Evolutionary conservation across 1,140 invertebrate species (phyloP), one percentile per base, ranked within the genome.

Genomic region (Cydia pomonella): DNA sequence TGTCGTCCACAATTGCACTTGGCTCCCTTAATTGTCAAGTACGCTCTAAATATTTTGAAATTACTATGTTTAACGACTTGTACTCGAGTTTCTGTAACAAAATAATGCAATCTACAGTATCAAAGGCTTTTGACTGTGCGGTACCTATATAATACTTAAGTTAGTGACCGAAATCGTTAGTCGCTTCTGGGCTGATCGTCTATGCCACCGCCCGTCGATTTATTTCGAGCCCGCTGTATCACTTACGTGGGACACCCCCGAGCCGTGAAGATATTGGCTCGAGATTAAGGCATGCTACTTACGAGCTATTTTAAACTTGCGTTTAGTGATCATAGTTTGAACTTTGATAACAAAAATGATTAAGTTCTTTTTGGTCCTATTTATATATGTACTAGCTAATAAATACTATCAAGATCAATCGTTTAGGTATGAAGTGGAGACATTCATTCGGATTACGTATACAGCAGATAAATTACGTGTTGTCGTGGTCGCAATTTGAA

Each of bases 181-280:
- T 69, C 29, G 29, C 33, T 69, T 38, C 64, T 38, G 10, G 7
- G 6, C n/a, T 18, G 9, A 2, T 29, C 3, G 10, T 66, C 63
- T 66, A 66, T 66, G 63, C n/a, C 7, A 16, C 29, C 7, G 66
- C 77, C 74, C 76, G 64, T 76, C 79, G 76, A 80, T 80, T 77
- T 80, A 77, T 80, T 80, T 75, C 64, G 13, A 74, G 59, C 44
- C 21, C 81, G 75, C 82, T 85, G 83, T 87, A 87, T 87, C 82
- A 85, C 84, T 85, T 85, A 84, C 85, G 79, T 82, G 80, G 81
- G 83, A 79, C 77, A 79, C 80, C 77, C 76, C 73, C 73, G 73
- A 74, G 77, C 76, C 76, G 53, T 23, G 72, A 63, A 80, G 81
- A 85, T 85, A 87, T 84, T 83, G 80, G 77, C 64, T 75, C 66